phyloP scores from a whole-genome alignment of 2,797 vertebrate genomes.

The Lepilemur septentrionalis region DNA sequence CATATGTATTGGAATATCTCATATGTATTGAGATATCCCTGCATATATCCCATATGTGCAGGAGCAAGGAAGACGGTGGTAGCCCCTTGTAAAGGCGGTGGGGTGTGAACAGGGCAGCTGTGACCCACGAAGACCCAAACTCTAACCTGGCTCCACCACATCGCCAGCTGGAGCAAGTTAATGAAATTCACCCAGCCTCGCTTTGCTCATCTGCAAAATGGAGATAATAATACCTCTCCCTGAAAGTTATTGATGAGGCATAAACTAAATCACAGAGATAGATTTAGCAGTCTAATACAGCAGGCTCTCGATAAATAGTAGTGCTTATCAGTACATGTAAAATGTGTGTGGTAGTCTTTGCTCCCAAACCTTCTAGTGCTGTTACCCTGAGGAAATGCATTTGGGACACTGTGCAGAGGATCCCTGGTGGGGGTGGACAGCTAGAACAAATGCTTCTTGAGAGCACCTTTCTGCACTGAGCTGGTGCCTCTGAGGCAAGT shows the following conservation, averaged over 20 bases:
- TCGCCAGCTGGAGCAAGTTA: background rate
- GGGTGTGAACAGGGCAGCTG: background rate
- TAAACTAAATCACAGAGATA: background rate
- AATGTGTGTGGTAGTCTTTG: background rate
- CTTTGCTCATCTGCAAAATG: slow-evolving; percentile 21
- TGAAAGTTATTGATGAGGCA: background rate
- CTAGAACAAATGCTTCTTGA: background rate
- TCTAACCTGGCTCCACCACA: background rate
- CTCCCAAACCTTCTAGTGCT: background rate
- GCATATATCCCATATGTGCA: background rate
- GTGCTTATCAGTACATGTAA: background rate
- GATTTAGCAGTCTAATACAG: background rate
- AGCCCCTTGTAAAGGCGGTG: background rate
- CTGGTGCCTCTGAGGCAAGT: background rate
- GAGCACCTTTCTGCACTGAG: background rate
- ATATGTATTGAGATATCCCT: background rate
- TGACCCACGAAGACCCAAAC: background rate
- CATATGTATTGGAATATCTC: background rate
- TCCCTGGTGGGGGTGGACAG: background rate
- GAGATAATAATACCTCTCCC: slow-evolving; percentile 5
- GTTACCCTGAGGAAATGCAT: background rate
- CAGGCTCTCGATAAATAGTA: background rate
- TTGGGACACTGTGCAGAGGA: background rate
- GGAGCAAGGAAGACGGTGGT: background rate
- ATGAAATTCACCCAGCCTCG: background rate